Percentiles rank a stretch among this genome's conserved stretches.
These are phyloP conservation scores for Lithophane socia DNA, from an alignment of 2,888 invertebrate species.

Conservation along the genomic window DNA sequence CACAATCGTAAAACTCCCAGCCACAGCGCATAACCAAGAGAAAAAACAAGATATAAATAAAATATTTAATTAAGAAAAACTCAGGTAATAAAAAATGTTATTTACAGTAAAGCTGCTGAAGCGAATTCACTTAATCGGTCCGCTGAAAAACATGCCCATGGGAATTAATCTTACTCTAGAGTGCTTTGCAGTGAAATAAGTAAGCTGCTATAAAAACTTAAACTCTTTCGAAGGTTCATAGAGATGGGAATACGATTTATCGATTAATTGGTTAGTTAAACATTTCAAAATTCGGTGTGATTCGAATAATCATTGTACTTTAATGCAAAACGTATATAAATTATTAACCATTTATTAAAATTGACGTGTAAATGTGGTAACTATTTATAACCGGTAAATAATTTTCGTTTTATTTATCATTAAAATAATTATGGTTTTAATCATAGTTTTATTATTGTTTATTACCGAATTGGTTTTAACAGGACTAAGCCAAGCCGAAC, in stretches of 20 bases:
- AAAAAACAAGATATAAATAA: constrained; percentile 31
- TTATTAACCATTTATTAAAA: too few species aligned
- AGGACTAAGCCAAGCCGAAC: background rate
- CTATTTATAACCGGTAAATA: background rate
- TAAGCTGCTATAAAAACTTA: constrained; percentile 69
- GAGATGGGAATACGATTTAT: constrained; percentile 47
- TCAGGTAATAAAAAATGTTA: constrained; percentile 39
- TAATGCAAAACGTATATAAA: background rate
- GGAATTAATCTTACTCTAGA: constrained; percentile 62
- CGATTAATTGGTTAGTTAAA: constrained; percentile 1
- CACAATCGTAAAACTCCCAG: constrained; percentile 18
- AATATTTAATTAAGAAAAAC: constrained; percentile 40
- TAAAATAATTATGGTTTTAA: background rate
- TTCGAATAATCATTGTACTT: background rate
- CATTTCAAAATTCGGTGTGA: background rate
- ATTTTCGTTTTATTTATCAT: too few species aligned
- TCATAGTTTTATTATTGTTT: background rate
- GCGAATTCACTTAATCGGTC: constrained; percentile 50
- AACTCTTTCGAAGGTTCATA: constrained; percentile 67
- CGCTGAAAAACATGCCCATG: constrained; percentile 54
- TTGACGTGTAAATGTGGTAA: background rate
- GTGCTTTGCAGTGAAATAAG: constrained; percentile 59
- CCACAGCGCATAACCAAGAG: constrained; percentile 1
- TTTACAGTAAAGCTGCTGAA: constrained; percentile 35
- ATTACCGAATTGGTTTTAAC: background rate